These are phyloP conservation scores for Ptilorrhoa leucosticta DNA, from an alignment of 2,113 vertebrate genomes.

Conservation along the genomic window DNA sequence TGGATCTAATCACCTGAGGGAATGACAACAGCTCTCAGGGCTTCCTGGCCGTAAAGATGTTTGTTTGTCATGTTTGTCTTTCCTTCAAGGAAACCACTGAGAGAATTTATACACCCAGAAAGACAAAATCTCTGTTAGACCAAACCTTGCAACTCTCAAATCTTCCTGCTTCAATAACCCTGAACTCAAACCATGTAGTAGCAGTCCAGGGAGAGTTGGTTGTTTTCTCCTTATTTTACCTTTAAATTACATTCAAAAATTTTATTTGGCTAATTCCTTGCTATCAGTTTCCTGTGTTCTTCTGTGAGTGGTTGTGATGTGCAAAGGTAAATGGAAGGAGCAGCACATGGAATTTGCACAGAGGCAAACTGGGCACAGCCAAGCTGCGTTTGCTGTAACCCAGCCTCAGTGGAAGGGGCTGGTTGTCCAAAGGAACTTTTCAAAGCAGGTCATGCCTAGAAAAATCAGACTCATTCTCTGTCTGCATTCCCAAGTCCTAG, in stretches of 20 bases:
- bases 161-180: not conserved
- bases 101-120: not conserved
- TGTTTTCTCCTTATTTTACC: not conserved
- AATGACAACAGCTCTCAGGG: not conserved
- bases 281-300: not conserved
- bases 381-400: not conserved
- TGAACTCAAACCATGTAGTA: not conserved
- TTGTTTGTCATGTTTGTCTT: not conserved
- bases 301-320: not conserved
- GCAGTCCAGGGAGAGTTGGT: not conserved
- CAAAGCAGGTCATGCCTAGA: not conserved
- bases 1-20: not conserved
- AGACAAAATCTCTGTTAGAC: not conserved
- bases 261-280: not conserved
- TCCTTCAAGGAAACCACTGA: not conserved
- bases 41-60: not conserved
- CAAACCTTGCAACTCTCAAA: not conserved
- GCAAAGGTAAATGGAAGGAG: not conserved
- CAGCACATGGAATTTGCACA: not conserved
- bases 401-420: not conserved
- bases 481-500: not conserved
- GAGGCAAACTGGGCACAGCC: not conserved
- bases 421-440: not conserved
- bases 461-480: not conserved
- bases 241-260: not conserved